phyloP scores from a whole-genome alignment of 2,113 vertebrate species.

The Silurus glanis region DNA sequence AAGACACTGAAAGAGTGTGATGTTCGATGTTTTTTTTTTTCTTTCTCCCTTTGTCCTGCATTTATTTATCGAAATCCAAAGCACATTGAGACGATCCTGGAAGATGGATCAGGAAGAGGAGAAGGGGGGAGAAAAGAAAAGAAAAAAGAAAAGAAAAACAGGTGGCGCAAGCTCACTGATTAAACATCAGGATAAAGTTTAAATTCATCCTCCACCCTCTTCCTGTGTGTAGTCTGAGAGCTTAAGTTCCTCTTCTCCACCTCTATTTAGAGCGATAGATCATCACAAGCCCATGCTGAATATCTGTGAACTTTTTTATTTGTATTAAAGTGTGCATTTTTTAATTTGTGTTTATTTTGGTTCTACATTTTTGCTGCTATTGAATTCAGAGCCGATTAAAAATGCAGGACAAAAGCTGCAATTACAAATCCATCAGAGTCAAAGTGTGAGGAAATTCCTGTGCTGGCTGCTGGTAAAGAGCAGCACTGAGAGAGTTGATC shows the following conservation, averaged over 20 bases:
- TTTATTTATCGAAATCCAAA: constrained; percentile 70
- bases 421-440: no score
- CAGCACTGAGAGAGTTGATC: background rate
- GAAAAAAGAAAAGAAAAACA: constrained; percentile 52
- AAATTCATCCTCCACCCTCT: constrained; percentile 28
- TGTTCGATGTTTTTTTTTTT: background rate
- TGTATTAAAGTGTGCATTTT: background rate
- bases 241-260: background rate
- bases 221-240: background rate
- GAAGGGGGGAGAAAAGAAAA: no score
- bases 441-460: no score
- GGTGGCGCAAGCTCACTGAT: constrained; percentile 34
- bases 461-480: no score
- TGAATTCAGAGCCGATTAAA: no score
- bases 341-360: no score
- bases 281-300: background rate
- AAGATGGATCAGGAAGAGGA: constrained; percentile 46
- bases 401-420: no score
- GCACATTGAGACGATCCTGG: constrained; percentile 26
- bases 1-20: constrained; percentile 46
- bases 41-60: background rate
- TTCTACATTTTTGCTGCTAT: no score
- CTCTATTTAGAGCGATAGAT: background rate
- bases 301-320: background rate
- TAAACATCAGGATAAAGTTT: constrained; percentile 26